Conservation (phyloP, 2,113 vertebrate species). For the Corydoras maculifer region DNA sequence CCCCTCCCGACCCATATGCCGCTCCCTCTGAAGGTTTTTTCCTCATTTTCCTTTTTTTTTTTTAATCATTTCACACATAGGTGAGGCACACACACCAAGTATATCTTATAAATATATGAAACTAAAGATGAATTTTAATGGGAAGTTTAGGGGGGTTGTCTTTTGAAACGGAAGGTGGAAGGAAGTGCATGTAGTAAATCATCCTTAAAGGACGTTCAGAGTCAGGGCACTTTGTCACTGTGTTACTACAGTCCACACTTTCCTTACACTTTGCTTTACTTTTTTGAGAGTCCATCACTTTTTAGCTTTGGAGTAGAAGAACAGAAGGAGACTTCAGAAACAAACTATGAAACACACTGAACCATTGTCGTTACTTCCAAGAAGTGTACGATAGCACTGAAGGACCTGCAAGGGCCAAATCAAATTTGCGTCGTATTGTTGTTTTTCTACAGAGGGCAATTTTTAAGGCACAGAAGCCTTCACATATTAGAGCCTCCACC, state of each 20-base stretch:
- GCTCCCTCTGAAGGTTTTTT: conserved; percentile 48
- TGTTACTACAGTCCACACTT: not conserved
- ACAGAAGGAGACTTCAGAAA: conserved; percentile 43
- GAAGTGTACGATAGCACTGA: conserved; percentile 27
- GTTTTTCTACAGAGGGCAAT: conserved; percentile 55
- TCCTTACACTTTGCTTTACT: not conserved
- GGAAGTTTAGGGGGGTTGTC: conserved; percentile 47
- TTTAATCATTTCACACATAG: conserved; percentile 58
- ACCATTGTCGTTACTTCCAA: conserved; percentile 24
- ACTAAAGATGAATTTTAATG: conserved; percentile 55
- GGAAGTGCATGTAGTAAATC: conserved; percentile 68
- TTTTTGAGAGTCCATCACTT: conserved; percentile 50
- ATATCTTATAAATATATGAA: conserved; percentile 72
- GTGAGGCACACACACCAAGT: conserved; percentile 67
- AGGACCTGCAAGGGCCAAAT: conserved; percentile 42
- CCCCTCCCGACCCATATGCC: conserved; percentile 20
- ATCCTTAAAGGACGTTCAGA: conserved; percentile 61
- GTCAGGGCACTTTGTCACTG: conserved; percentile 60
- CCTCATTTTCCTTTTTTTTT: conserved; percentile 56
- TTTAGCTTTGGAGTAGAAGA: conserved; percentile 53
- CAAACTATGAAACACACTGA: conserved; percentile 56
- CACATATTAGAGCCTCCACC: conserved; percentile 75
- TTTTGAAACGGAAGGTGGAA: conserved; percentile 54
- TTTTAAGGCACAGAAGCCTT: conserved; percentile 77
- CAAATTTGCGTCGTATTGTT: conserved; percentile 16